Percentiles rank a stretch among this genome's conserved stretches.
Conservation (phyloP, 2,113 vertebrate genomes). For the Vanacampus margaritifer region DNA sequence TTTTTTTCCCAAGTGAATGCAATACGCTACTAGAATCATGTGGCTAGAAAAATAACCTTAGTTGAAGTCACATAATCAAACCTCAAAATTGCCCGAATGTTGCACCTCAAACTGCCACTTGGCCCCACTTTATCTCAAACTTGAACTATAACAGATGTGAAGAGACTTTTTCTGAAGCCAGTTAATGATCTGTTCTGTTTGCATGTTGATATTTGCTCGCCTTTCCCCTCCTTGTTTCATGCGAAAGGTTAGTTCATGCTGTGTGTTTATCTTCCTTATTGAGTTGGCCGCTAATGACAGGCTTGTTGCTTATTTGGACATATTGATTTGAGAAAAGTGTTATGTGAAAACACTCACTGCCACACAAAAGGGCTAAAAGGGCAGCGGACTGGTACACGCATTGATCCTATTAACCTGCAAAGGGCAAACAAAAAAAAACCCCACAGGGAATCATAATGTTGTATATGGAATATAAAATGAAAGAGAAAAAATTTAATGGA, state of each 20-base stretch:
- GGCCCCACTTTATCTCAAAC: neutral
- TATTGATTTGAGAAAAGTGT: constrained; percentile 39
- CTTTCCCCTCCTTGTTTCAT: constrained; percentile 1
- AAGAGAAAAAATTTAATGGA: constrained; percentile 26
- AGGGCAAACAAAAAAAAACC: constrained; percentile 19
- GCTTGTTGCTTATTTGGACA: constrained; percentile 10
- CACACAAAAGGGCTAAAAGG: constrained; percentile 36
- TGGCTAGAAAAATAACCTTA: neutral
- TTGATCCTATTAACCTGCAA: constrained; percentile 35
- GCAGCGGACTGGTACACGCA: constrained; percentile 23
- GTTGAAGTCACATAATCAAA: neutral
- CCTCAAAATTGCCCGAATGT: neutral
- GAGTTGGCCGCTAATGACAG: constrained; percentile 19
- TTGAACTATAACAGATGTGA: neutral
- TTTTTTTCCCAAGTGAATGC: too few relatives aligned
- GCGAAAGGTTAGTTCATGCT: constrained; percentile 11
- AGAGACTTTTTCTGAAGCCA: neutral
- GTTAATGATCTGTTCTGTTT: constrained; percentile 1
- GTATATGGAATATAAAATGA: constrained; percentile 24
- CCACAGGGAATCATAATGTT: constrained; percentile 7
- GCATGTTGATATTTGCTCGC: neutral
- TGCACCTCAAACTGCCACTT: neutral
- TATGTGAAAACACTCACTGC: constrained; percentile 18
- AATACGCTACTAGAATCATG: neutral
- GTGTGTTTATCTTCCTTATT: constrained; percentile 11